Evolutionary conservation across 2,113 vertebrate genomes (phyloP), one percentile per base, ranked within the genome.

Genomic region (Neofelis nebulosa): DNA sequence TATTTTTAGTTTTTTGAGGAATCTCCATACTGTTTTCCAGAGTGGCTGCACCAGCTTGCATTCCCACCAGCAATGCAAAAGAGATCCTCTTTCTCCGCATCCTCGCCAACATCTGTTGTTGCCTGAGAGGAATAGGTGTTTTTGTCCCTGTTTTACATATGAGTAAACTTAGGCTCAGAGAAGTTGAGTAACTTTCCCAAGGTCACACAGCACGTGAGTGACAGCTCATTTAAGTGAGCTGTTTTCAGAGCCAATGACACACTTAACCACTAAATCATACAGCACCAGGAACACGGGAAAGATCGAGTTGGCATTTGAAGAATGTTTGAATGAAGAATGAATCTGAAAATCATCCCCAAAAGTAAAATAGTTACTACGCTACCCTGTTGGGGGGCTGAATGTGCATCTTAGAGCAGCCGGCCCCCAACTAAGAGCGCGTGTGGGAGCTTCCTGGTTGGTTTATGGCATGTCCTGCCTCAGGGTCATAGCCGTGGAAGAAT

Each of bases 131-230:
- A 11, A 29, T 3, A 9, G 21, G 48, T 8, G 1, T 89, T 79
- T 82, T 80, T 48, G 55, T 7, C 27, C 55, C n/a, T 74, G 25
- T 48, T 84, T 88, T 41, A n/a, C 14, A 27, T n/a, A 13, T 1
- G 10, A 73, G 10, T 88, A 31, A 68, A 82, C 27, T 61, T 68
- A 14, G 87, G 80, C 45, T 89, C 94, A 79, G 82, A 96, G 50
- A 84, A 65, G 52, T 45, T 29, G n/a, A 90, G 80, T 21, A 4
- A 25, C 25, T 89, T 94, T 23, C 48, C 41, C n/a, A 12, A 19
- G 63, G 31, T 25, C 91, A 93, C 95, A 66, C 66, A 68, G 82
- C 23, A 8, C 27, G 11, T n/a, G 38, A 63, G 19, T 4, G 36
- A 33, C 12, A 27, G 78, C 79, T 52, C 38, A 8, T 38, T 29